Percentiles rank a stretch among this genome's conserved stretches.
phyloP scores from a whole-genome alignment of 2,888 invertebrate genomes.

The Caenorhabditis sulstoni region DNA sequence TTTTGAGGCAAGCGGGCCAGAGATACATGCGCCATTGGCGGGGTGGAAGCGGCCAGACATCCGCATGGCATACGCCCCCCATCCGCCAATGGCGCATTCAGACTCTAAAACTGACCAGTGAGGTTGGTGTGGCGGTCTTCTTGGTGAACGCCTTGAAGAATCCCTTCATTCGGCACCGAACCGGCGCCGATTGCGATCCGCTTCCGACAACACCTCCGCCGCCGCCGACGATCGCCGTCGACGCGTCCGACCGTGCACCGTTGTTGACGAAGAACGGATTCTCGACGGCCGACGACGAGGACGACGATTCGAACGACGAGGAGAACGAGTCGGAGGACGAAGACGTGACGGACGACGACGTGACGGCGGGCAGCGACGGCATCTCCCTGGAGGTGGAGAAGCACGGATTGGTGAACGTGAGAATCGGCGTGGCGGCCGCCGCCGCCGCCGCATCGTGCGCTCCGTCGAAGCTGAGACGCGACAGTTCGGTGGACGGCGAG shows the following conservation, averaged over 20 bases:
- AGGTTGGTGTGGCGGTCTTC: constrained; percentile 1
- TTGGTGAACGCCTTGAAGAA: constrained; percentile 46
- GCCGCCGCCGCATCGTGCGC: constrained; percentile 20
- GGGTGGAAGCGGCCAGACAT: too few relatives aligned
- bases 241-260: neutral
- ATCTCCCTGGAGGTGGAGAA: constrained; percentile 58
- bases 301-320: constrained; percentile 7
- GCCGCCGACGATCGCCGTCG: too few relatives aligned
- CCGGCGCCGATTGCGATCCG: constrained; percentile 22
- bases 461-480: constrained; percentile 66
- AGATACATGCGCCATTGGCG: too few relatives aligned
- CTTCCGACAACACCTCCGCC: too few relatives aligned
- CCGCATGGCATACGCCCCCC: too few relatives aligned
- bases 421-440: constrained; percentile 21
- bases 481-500: constrained; percentile 79
- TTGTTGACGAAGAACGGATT: constrained; percentile 39
- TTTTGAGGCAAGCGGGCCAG: too few relatives aligned
- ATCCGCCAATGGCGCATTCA: too few relatives aligned
- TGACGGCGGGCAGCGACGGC: constrained; percentile 14
- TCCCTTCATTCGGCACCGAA: constrained; percentile 30
- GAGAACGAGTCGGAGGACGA: constrained; percentile 28
- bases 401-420: constrained; percentile 65
- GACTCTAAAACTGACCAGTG: constrained; percentile 36
- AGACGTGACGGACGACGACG: constrained; percentile 27
- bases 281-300: constrained; percentile 34